phyloP scores from a whole-genome alignment of 2,888 invertebrate species.

The Pyralis farinalis region DNA sequence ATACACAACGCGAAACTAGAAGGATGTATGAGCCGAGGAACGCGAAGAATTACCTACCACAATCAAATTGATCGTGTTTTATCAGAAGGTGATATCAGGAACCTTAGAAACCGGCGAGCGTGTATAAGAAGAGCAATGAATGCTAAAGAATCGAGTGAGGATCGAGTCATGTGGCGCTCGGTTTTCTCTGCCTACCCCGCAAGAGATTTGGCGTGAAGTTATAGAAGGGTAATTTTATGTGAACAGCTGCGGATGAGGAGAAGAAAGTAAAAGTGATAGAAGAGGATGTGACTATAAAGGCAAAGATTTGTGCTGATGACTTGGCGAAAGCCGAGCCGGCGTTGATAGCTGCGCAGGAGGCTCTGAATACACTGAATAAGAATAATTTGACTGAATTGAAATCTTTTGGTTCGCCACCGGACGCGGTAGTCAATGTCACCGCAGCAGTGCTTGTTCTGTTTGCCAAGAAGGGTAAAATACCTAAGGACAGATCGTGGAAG shows the following conservation, averaged over 20 bases:
- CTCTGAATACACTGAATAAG: slow-evolving; percentile 95
- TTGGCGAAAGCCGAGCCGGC: slow-evolving; percentile 96
- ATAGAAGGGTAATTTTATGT: no score
- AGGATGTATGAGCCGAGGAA: no score
- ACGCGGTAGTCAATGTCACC: slow-evolving; percentile 92
- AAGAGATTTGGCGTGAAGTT: no score
- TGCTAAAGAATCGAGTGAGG: no score
- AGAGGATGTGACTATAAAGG: slow-evolving; percentile 91
- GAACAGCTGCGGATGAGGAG: slow-evolving; percentile 89
- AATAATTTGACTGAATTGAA: slow-evolving; percentile 96
- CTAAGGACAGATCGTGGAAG: slow-evolving; percentile 96
- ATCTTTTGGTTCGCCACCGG: slow-evolving; percentile 95
- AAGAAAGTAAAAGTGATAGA: slow-evolving; percentile 94
- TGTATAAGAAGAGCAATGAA: no score
- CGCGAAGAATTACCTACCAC: no score
- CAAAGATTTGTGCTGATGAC: slow-evolving; percentile 93
- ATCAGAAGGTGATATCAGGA: no score
- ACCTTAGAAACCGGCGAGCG: no score
- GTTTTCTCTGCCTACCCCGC: no score
- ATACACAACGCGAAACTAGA: no score
- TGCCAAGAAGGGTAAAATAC: slow-evolving; percentile 90
- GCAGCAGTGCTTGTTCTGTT: slow-evolving; percentile 95
- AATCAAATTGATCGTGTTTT: no score
- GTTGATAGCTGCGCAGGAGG: slow-evolving; percentile 92
- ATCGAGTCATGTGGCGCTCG: no score